Evolutionary conservation across 2,113 vertebrate species (phyloP).

Genomic region (Platanista minor): DNA sequence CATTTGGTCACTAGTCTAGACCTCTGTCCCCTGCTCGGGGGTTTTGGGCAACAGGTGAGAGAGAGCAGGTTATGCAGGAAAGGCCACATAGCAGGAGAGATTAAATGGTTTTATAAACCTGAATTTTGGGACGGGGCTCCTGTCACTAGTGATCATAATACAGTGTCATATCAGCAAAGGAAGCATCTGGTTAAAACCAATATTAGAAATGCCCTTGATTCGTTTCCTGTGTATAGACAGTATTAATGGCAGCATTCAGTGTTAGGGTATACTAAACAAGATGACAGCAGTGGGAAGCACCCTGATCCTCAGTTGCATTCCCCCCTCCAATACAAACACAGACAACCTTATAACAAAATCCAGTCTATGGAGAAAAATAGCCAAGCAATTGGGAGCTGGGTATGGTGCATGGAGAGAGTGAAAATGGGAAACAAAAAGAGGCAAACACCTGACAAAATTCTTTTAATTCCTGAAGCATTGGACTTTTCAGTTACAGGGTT

Average conservation of each 20-base stretch:
- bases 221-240: neutral
- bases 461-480: neutral
- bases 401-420: neutral
- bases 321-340: neutral
- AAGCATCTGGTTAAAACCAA: conserved; percentile 1
- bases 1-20: neutral
- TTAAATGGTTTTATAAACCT: neutral
- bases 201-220: neutral
- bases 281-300: neutral
- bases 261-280: neutral
- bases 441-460: neutral
- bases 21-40: neutral
- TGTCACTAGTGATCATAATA: neutral
- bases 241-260: neutral
- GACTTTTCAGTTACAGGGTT: neutral
- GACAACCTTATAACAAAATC: conserved; percentile 16
- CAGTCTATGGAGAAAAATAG: neutral
- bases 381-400: neutral
- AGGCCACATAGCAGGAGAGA: neutral
- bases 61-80: neutral
- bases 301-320: neutral
- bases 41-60: neutral
- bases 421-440: neutral
- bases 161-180: neutral
- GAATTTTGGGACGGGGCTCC: neutral